These are phyloP conservation scores for Ylistrum balloti DNA, from an alignment of 1,140 invertebrate species.

Conservation along the genomic window DNA sequence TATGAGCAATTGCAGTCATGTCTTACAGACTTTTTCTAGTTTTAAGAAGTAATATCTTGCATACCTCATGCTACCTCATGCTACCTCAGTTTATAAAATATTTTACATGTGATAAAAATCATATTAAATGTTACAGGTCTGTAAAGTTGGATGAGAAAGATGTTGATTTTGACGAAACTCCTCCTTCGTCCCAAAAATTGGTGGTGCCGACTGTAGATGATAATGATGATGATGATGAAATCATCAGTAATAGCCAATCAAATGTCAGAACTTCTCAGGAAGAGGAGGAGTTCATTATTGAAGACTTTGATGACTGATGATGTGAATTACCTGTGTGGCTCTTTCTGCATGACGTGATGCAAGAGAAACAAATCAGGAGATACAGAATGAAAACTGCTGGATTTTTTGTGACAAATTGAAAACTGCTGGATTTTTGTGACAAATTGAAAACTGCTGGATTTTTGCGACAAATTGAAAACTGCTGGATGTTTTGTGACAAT, in stretches of 20 bases:
- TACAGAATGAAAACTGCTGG: too few relatives aligned
- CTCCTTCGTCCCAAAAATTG: not conserved
- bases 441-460: not conserved
- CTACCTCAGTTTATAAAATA: too few relatives aligned
- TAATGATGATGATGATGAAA: slow-evolving; percentile 59
- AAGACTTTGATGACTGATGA: slow-evolving; percentile 76
- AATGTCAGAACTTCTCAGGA: slow-evolving; percentile 64
- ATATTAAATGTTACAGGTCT: slow-evolving; percentile 46
- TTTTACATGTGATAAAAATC: not conserved
- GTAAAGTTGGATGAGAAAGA: slow-evolving; percentile 68
- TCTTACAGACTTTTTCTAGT: too few relatives aligned
- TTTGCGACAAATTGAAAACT: too few relatives aligned
- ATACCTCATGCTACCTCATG: too few relatives aligned
- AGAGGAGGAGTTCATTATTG: slow-evolving; percentile 71
- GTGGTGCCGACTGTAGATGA: slow-evolving; percentile 40
- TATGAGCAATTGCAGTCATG: too few relatives aligned
- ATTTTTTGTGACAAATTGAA: too few relatives aligned
- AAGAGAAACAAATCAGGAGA: too few relatives aligned
- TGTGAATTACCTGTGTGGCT: not conserved
- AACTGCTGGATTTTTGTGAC: not conserved
- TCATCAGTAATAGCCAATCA: slow-evolving; percentile 68
- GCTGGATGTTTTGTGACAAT: not conserved
- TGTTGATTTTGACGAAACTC: slow-evolving; percentile 51
- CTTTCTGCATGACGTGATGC: too few relatives aligned
- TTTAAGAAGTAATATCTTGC: too few relatives aligned